Evolutionary conservation across 2,113 vertebrate genomes (phyloP).

Genomic region (Festucalex cinctus): DNA sequence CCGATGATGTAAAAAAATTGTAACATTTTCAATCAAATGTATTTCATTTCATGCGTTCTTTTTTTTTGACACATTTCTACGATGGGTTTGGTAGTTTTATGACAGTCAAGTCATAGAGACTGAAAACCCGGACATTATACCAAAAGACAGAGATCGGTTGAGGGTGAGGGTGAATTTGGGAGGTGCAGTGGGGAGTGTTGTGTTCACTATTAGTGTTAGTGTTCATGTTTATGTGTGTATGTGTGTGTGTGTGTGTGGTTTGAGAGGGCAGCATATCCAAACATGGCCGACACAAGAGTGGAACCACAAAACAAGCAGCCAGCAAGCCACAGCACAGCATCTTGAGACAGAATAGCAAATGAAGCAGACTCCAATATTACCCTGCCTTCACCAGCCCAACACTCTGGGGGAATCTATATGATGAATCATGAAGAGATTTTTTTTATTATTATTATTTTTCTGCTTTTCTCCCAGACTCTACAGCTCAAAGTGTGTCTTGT

Average conservation of each 20-base stretch:
- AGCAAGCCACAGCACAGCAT: constrained; percentile 61
- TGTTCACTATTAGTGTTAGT: constrained; percentile 12
- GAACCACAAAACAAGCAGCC: constrained; percentile 60
- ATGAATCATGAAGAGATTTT: constrained; percentile 81
- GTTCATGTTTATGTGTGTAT: no score
- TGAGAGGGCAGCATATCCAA: constrained; percentile 40
- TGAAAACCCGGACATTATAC: constrained; percentile 23
- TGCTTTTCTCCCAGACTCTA: constrained; percentile 46
- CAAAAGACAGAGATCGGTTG: constrained; percentile 25
- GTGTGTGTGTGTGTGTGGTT: background rate
- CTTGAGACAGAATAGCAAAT: constrained; percentile 75
- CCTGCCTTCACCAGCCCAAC: constrained; percentile 59
- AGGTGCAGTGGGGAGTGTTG: constrained; percentile 10
- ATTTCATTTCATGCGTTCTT: background rate
- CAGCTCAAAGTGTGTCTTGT: constrained; percentile 46
- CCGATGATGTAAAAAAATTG: background rate
- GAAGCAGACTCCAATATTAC: constrained; percentile 71
- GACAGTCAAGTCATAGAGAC: constrained; percentile 4
- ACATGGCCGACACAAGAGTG: constrained; percentile 59
- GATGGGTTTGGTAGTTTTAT: background rate
- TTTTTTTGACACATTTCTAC: background rate
- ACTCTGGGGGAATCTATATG: constrained; percentile 80
- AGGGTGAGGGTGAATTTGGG: constrained; percentile 31
- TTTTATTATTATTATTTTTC: constrained; percentile 26
- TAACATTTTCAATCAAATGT: background rate